Evolutionary conservation across 2,797 vertebrate species (phyloP), one percentile per base, ranked within the genome.

Genomic region (Coregonus ussuriensis): DNA sequence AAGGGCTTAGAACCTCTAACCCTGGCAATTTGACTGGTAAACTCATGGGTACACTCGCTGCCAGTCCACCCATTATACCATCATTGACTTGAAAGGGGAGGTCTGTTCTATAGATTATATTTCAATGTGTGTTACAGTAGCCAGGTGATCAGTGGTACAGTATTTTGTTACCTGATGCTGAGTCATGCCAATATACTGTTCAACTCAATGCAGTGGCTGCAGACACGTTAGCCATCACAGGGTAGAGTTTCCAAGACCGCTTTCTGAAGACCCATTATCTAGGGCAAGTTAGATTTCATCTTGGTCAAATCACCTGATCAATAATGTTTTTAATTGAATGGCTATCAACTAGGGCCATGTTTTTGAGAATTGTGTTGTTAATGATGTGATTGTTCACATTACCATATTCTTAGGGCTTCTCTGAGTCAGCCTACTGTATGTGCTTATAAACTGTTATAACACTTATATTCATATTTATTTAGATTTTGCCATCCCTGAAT

Each of bases 151-250:
- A 13, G 78, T 81, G 83, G 86, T 66, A 76, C 81, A 84, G 88
- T 89, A 87, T 91, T 84, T 81, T 87, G 74, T 92, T 91, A 89
- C 91, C 82, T 79, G 72, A 74, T 79, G 88, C 85, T 90, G 90
- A 92, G 78, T 92, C 87, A 90, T 77, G 9, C 41, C 41, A 9
- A 47, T 47, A 47, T 47, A 47, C 41, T 3, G 41, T 47, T 59
- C 78, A 70, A 72, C 77, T 81, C 72, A 81, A 47, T 47, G 41
- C 41, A 47, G 41, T 47, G 41, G 41, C 41, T 11, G 41, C 41
- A 47, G 41, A 47, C 41, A 47, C 33, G 2, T 47, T 47, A 47
- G 9, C 41, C 41, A 47, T 47, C 9, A 13, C 9, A 47, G 41
- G 41, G 41, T 47, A 47, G 9, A 13, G 41, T 47, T 47, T 13